Evolutionary conservation across 2,113 vertebrate genomes (phyloP), one percentile per base, ranked within the genome.

Genomic region (Eulemur macaco): DNA sequence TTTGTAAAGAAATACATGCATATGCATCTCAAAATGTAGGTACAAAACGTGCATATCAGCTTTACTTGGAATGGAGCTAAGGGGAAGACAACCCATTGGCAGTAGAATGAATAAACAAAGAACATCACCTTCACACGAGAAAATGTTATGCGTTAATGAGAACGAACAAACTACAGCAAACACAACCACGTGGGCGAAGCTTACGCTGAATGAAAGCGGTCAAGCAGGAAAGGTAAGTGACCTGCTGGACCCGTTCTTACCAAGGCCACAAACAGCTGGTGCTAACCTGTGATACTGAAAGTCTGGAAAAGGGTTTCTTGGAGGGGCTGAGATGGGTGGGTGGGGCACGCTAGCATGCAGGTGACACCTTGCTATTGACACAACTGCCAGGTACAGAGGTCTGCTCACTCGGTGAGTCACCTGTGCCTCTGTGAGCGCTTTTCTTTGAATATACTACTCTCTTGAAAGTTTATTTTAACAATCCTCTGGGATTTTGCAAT

Each of bases 291-390:
- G 23, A 37, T 4, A 0, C 7, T 14, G 17, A 21, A 17, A 42
- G 31, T 0, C n/a, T 42, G 63, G 34, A 2, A 8, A 23, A 17
- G 0, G 20, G 34, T 17, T 54, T 31, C 14, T 4, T 18, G 11
- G 5, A 34, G 12, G 8, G 74, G 21, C 3, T 1, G 9, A 23
- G 14, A 13, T 1, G 8, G 23, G n/a, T 9, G 7, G 8, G 6
- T 1, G 17, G 63, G 20, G 42, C 8, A 25, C 3, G 6, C 56
- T 2, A 25, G 29, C 3, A 0, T 12, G 17, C 37, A 8, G n/a
- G 17, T 0, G 14, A 11, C 8, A 8, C 14, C 34, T 37, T 86
- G 5, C 15, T 21, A 17, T 1, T 12, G 47, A 5, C 6, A 7
- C 18, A 54, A 31, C 21, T 4, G 3, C n/a, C 12, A 23, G 74